These are phyloP conservation scores for Nothura maculosa DNA, from an alignment of 2,797 vertebrate genomes.

Conservation along the genomic window DNA sequence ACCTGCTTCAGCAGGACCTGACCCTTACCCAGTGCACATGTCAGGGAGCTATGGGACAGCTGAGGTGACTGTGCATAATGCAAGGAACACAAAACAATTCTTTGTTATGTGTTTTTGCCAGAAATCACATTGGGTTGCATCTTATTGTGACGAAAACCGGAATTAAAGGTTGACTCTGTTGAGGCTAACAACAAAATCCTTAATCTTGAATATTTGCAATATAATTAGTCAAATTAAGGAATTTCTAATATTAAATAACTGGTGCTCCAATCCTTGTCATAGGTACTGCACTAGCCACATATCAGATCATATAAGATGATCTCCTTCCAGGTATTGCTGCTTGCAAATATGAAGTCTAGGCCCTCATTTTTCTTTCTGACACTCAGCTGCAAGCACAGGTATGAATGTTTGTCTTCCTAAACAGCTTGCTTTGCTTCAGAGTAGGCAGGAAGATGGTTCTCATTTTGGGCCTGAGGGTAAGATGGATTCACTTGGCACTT, in stretches of 20 bases:
- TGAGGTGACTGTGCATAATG: rapidly evolving
- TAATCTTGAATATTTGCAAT: background rate
- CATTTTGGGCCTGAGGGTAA: background rate
- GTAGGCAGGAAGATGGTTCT: background rate
- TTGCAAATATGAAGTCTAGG: background rate
- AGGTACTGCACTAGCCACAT: background rate
- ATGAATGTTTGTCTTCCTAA: background rate
- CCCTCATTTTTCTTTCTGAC: background rate
- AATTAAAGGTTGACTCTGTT: background rate
- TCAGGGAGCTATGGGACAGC: background rate
- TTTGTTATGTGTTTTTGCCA: background rate
- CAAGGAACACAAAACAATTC: background rate
- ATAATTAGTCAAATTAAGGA: background rate
- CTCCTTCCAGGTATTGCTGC: background rate
- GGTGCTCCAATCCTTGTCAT: background rate
- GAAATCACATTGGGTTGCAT: background rate
- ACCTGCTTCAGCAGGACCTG: rapidly evolving
- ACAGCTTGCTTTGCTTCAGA: background rate
- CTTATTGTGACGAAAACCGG: background rate
- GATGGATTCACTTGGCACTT: background rate
- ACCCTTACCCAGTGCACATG: background rate
- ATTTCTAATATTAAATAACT: background rate
- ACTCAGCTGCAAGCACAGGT: background rate
- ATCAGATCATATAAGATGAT: background rate
- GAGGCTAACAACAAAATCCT: background rate